These are phyloP conservation scores for Felis catus DNA, from an alignment of 2,113 vertebrate species.

Conservation along the genomic window DNA sequence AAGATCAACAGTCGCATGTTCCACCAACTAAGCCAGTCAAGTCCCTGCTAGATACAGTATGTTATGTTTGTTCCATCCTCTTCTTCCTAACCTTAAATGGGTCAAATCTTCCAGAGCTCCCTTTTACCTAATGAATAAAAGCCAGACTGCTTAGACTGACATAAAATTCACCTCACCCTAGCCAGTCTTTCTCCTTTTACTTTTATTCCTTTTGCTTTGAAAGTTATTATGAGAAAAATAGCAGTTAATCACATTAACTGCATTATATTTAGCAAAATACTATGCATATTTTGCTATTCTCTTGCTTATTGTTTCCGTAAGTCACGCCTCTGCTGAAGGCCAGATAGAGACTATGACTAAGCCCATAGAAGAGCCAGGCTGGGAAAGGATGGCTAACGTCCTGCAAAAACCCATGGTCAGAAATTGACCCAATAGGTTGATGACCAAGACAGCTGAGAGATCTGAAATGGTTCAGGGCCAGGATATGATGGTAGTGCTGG, in stretches of 20 bases:
- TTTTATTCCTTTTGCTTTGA: not conserved
- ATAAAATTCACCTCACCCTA: not conserved
- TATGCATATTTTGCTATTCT: not conserved
- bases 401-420: not conserved
- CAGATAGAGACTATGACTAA: not conserved
- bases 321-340: not conserved
- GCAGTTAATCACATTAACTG: not conserved
- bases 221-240: not conserved
- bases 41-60: not conserved
- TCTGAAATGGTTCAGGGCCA: not conserved
- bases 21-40: not conserved
- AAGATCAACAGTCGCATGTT: not conserved
- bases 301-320: not conserved
- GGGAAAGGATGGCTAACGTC: not conserved
- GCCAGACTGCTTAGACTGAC: not conserved
- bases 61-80: not conserved
- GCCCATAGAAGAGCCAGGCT: not conserved
- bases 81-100: not conserved
- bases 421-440: not conserved
- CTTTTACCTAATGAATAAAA: not conserved
- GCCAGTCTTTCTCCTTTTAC: not conserved
- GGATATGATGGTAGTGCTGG: not conserved
- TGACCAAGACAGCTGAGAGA: not conserved
- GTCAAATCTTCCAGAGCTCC: not conserved
- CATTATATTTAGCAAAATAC: not conserved